Evolutionary conservation across 2,888 invertebrate genomes (phyloP), one percentile per base, ranked within the genome.

Genomic region (Agonopterix alstromeriana): DNA sequence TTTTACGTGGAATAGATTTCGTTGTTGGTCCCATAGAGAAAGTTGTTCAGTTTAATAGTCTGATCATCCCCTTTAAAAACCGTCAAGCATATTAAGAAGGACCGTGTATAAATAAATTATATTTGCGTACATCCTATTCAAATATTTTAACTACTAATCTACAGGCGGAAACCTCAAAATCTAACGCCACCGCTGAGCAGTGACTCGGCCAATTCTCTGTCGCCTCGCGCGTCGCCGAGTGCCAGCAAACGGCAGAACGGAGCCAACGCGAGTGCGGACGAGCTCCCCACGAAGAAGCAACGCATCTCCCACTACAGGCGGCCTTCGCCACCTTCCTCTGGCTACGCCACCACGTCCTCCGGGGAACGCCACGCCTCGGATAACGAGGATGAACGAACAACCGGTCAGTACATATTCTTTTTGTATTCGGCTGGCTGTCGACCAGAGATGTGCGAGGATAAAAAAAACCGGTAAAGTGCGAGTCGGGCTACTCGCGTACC

Each of bases 161-260:
- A 17, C 80, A 94, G 95, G 80, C 94, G 95, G 76, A 97, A 96
- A 90, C 96, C 96, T 69, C 95, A 96, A 89, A 97, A 96, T 85
- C 90, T 97, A 68, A 97, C 96, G 53, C 96, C 97, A 53, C 96
- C 97, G 40, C 92, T 95, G 57, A 95, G 95, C 73, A 95, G 95
- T 66, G 96, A 96, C 72, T 94, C 95, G 38, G 94, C 95, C 42
- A 95, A 95, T 68, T 95, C 96, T 53, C 94, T 96, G 3, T 95
- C 94, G 51, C 95, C 95, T 54, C 94, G 94, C 60, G 90, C 90
- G 53, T 90, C 91, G 40, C 90, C 90, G 48, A 60, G 73, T 55
- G 63, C 92, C 42, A 42, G 12, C 42, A 95, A 88, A 85, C 94
- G 73, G 93, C 93, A 56, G 92, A 93, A 54, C 93, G 94, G 40